Base-by-base conservation (phyloP, 2,888 invertebrate species). In the Pimpla rufipes region DNA sequence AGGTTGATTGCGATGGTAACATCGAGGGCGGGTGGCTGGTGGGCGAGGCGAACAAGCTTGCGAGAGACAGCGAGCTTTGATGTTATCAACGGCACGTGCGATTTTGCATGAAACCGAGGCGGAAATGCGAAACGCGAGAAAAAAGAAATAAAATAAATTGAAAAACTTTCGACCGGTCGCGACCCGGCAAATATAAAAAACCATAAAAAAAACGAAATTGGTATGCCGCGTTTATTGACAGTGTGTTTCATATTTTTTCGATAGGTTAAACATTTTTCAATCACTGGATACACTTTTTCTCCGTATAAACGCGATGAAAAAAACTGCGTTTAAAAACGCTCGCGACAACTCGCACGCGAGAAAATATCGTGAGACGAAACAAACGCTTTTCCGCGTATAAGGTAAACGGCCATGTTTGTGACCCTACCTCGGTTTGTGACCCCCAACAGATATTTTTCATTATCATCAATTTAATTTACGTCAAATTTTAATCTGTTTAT, bases 131-230 rank as follows among this genome's bases (percentile, higher is more conserved):
- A n/a, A 35, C 45, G 67, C 11, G 40, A 59, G 50, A 68, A 79
- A 80, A 80, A 59, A 80, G 67, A 16, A 40, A 59, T 50, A 68
- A 79, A 80, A 80, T 59, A 80, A 45, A 74, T 79, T 64, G 66
- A 45, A 73, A 73, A 73, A 66, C 23, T 62, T 62, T 29, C 29
- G 29, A 55, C 55, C 29, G 3, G 29, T 6, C 21, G 0, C 13
- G 55, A 29, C 1, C 10, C 55, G 55, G 29, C 5, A 29, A 29
- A 29, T 29, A 29, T 29, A 29, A 29, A 29, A 29, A 29, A 29
- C 21, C 11, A 57, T 6, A n/a, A 35, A 59, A n/a, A 59, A 59
- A 59, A 37, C 35, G 13, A 11, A 29, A 59, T 59, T 35, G 35
- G n/a, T 6, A 11, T 11, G 11, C 11, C 29, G n/a, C 8, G 7